Base-by-base conservation (phyloP, 1,140 invertebrate species). In the Wiebesia pumilae region DNA sequence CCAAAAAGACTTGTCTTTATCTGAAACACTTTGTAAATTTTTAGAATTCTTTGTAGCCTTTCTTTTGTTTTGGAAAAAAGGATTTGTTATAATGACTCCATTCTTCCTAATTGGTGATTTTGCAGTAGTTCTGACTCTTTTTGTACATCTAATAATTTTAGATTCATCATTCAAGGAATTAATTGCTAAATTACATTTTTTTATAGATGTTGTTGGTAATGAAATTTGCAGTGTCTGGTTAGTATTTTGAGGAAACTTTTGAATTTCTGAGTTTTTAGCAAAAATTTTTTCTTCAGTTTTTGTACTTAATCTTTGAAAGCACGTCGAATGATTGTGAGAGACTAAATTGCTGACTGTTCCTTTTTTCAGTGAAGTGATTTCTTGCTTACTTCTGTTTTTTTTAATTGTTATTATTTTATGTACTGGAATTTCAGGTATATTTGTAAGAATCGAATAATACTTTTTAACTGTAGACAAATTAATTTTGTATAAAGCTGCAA, bases 151-250 rank as follows among this genome's bases (percentile, higher is more conserved):
- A 19, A 19, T 27, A 12, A 14, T 16, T 81, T 35, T n/a, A 51
- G n/a, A 54, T 78, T 82, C 77, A 79, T 84, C 47, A 33, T 43
- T 43, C 3, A 73, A 81, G 73, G 40, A 79, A 67, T 79, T 35
- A 30, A n/a, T 51, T 38, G 73, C 9, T 75, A 47, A 47, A 7
- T 40, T 43, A 71, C 33, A 83, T 30, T 54, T 58, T 43, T 65
- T 58, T 16, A n/a, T 30, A 54, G 30, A 16, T 40, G 24, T 51
- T 16, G 27, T 7, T 47, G 27, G 3, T 33, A 33, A 19, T 71
- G 40, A 33, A 7, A 19, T 3, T 47, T 69, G 47, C 0, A 14
- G 19, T 33, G 21, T 33, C 14, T 62, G 21, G 6, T 33, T 54
- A 71, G 1, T 43, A 40, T 62, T 58, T 62, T 58, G n/a, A 83